Evolutionary conservation across 2,888 invertebrate species (phyloP).

Genomic region (Lepidochitona cinerea): DNA sequence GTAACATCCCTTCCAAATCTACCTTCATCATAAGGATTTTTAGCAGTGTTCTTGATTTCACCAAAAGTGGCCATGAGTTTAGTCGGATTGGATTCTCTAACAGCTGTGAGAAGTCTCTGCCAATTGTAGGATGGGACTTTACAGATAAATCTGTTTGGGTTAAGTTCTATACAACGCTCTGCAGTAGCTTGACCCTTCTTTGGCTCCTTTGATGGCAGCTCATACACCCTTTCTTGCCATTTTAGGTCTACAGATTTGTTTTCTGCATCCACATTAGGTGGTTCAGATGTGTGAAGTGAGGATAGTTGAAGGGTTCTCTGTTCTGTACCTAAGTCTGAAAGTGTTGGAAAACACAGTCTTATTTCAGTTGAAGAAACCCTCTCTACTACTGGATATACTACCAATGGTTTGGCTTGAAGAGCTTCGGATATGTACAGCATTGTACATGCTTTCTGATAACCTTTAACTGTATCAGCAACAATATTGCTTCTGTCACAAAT

Average conservation of each 20-base stretch:
- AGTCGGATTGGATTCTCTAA: slow-evolving; percentile 44
- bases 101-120: slow-evolving; percentile 53
- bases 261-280: slow-evolving; percentile 24
- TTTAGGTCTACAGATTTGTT: slow-evolving; percentile 33
- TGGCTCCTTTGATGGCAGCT: slow-evolving; percentile 17
- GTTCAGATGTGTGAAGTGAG: slow-evolving; percentile 39
- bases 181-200: slow-evolving; percentile 11
- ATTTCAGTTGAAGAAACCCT: slow-evolving; percentile 37
- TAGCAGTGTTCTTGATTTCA: slow-evolving; percentile 35
- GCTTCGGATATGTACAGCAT: slow-evolving; percentile 39
- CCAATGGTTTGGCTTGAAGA: slow-evolving; percentile 43
- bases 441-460: slow-evolving; percentile 33
- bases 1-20: slow-evolving; percentile 40
- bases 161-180: slow-evolving; percentile 31
- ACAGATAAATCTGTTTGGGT: slow-evolving; percentile 49
- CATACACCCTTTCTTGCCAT: slow-evolving; percentile 60
- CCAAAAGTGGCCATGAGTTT: slow-evolving; percentile 30
- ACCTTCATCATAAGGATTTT: slow-evolving; percentile 26
- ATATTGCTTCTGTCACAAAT: slow-evolving; percentile 36
- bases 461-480: slow-evolving; percentile 8
- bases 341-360: slow-evolving; percentile 35
- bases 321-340: slow-evolving; percentile 13
- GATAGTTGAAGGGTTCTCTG: slow-evolving; percentile 31
- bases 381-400: slow-evolving; percentile 50
- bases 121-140: slow-evolving; percentile 53